These are phyloP conservation scores for Mellilla xanthometata DNA, from an alignment of 2,888 invertebrate genomes.

Conservation along the genomic window DNA sequence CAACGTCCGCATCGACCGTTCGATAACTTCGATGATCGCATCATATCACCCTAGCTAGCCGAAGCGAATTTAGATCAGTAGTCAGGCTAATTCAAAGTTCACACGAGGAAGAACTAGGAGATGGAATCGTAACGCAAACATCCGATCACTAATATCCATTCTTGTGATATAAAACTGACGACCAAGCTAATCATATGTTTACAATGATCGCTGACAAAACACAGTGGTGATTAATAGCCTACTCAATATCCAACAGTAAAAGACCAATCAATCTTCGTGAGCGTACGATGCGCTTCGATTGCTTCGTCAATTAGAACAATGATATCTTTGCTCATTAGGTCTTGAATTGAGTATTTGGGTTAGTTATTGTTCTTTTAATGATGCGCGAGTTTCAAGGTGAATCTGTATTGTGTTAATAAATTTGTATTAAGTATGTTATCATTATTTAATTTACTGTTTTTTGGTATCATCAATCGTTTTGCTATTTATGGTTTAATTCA, in stretches of 20 bases:
- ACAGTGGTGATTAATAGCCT: slow-evolving; percentile 27
- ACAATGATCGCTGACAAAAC: slow-evolving; percentile 14
- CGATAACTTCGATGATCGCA: too few species aligned
- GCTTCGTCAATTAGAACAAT: slow-evolving; percentile 32
- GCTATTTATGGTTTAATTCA: too few species aligned
- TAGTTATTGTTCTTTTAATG: slow-evolving; percentile 20
- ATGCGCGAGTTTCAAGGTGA: slow-evolving; percentile 1
- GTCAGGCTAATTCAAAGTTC: too few species aligned
- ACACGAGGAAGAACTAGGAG: too few species aligned
- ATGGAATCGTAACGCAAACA: too few species aligned
- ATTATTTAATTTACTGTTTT: too few species aligned
- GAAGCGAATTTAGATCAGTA: too few species aligned
- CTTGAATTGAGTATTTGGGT: slow-evolving; percentile 26
- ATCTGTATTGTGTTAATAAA: slow-evolving; percentile 1
- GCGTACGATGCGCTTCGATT: slow-evolving; percentile 29
- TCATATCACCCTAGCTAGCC: too few species aligned
- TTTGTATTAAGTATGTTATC: too few species aligned
- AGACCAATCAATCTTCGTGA: slow-evolving; percentile 33
- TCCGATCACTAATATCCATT: background rate
- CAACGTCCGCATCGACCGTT: too few species aligned
- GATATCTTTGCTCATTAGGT: slow-evolving; percentile 24
- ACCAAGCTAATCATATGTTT: slow-evolving; percentile 14
- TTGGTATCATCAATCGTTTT: too few species aligned
- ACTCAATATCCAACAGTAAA: slow-evolving; percentile 22
- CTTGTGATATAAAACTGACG: background rate